phyloP scores from a whole-genome alignment of 2,888 invertebrate species.

The Agonum fuliginosum region DNA sequence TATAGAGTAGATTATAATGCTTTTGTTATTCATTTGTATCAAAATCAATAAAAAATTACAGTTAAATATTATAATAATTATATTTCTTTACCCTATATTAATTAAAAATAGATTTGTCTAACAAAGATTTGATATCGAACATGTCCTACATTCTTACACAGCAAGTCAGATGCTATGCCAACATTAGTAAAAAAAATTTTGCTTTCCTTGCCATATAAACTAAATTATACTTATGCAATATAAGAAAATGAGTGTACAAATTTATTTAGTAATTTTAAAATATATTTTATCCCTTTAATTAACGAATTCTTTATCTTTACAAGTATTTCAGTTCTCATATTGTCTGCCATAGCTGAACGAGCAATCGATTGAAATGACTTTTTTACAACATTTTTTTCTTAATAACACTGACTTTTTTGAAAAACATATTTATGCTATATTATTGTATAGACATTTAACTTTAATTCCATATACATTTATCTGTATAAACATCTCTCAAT shows the following conservation, averaged over 20 bases:
- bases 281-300: background rate
- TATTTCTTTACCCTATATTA: background rate
- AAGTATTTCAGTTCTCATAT: conserved; percentile 10
- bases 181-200: conserved; percentile 25
- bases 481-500: background rate
- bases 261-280: conserved; percentile 21
- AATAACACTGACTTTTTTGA: background rate
- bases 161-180: conserved; percentile 31
- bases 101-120: conserved; percentile 35
- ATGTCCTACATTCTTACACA: conserved; percentile 35
- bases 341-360: background rate
- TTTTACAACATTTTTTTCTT: conserved; percentile 14
- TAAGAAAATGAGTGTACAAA: background rate
- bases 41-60: background rate
- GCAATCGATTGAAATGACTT: conserved; percentile 12
- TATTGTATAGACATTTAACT: conserved; percentile 32
- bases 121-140: conserved; percentile 34
- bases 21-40: background rate
- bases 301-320: background rate
- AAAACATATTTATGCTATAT: background rate
- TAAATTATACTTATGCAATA: background rate
- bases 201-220: conserved; percentile 17
- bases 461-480: background rate
- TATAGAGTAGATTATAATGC: background rate
- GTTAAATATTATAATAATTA: background rate